Conservation (phyloP, 2,113 vertebrate genomes). For the Solea senegalensis region DNA sequence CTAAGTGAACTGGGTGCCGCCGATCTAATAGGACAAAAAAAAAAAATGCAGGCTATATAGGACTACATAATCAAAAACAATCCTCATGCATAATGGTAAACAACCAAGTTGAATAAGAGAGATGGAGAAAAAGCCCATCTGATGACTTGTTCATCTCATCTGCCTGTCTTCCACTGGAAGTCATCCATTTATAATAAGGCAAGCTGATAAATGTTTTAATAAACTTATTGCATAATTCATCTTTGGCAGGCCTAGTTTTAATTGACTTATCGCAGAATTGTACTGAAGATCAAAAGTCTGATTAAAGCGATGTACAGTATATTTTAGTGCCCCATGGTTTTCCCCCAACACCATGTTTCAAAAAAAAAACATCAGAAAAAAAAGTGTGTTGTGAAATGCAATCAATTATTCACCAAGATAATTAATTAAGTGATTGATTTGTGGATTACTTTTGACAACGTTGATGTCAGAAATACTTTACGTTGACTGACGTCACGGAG, state of each 20-base stretch:
- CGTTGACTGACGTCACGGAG: slow-evolving; percentile 25
- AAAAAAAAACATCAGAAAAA: slow-evolving; percentile 77
- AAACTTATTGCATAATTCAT: slow-evolving; percentile 85
- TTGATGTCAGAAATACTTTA: slow-evolving; percentile 65
- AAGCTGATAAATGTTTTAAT: slow-evolving; percentile 86
- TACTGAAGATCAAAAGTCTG: slow-evolving; percentile 81
- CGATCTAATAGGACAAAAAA: slow-evolving; percentile 42
- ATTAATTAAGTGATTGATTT: slow-evolving; percentile 80
- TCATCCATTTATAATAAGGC: slow-evolving; percentile 85
- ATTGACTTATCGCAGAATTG: slow-evolving; percentile 83
- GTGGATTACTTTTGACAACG: slow-evolving; percentile 77
- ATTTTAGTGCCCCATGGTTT: slow-evolving; percentile 73
- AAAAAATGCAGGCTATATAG: slow-evolving; percentile 47
- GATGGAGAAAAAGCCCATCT: slow-evolving; percentile 65
- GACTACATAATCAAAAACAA: slow-evolving; percentile 67
- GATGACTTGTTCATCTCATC: slow-evolving; percentile 79
- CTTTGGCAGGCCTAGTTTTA: slow-evolving; percentile 81
- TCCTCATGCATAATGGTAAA: slow-evolving; percentile 77
- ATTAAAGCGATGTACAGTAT: slow-evolving; percentile 83
- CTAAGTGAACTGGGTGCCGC: slow-evolving; percentile 31
- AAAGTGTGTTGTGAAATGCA: slow-evolving; percentile 68
- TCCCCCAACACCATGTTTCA: slow-evolving; percentile 69
- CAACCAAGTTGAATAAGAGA: slow-evolving; percentile 74
- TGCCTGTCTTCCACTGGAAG: slow-evolving; percentile 77
- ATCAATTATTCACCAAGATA: slow-evolving; percentile 79